These are phyloP conservation scores for Nyctalus aviator DNA, from an alignment of 2,797 vertebrate genomes.

Conservation along the genomic window DNA sequence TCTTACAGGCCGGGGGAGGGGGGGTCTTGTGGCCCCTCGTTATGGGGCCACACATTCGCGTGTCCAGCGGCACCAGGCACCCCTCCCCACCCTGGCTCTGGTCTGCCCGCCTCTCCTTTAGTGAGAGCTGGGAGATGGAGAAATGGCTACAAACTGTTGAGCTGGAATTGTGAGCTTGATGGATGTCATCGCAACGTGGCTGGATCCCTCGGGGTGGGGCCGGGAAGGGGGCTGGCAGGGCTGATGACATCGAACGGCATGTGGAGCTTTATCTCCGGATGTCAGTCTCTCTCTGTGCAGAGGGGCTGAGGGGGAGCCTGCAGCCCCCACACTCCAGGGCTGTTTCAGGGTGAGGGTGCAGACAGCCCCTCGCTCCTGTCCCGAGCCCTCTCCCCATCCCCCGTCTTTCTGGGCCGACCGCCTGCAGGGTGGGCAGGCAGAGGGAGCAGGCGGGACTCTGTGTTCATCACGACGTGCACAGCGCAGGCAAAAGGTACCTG, in stretches of 20 bases:
- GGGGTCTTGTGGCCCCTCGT: slow-evolving; percentile 12
- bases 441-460: slow-evolving; percentile 82
- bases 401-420: slow-evolving; percentile 79
- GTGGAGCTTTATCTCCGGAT: slow-evolving; percentile 67
- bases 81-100: neutral
- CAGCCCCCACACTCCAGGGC: slow-evolving; percentile 68
- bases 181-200: slow-evolving; percentile 70
- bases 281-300: slow-evolving; percentile 66
- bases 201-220: slow-evolving; percentile 70
- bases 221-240: slow-evolving; percentile 66
- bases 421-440: slow-evolving; percentile 75
- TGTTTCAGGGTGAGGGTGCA: neutral
- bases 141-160: slow-evolving; percentile 77
- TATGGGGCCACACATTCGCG: slow-evolving; percentile 52
- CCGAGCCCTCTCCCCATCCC: slow-evolving; percentile 69
- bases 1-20: slow-evolving; percentile 82
- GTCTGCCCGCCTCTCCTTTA: neutral
- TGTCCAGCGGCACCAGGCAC: slow-evolving; percentile 79
- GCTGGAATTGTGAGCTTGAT: slow-evolving; percentile 75
- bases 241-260: slow-evolving; percentile 77
- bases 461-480: slow-evolving; percentile 82
- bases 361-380: neutral
- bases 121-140: slow-evolving; percentile 63
- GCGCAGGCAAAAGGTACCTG: slow-evolving; percentile 85
- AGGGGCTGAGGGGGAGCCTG: slow-evolving; percentile 70